phyloP scores from a whole-genome alignment of 2,113 vertebrate species.

The Poeciliopsis retropinna region DNA sequence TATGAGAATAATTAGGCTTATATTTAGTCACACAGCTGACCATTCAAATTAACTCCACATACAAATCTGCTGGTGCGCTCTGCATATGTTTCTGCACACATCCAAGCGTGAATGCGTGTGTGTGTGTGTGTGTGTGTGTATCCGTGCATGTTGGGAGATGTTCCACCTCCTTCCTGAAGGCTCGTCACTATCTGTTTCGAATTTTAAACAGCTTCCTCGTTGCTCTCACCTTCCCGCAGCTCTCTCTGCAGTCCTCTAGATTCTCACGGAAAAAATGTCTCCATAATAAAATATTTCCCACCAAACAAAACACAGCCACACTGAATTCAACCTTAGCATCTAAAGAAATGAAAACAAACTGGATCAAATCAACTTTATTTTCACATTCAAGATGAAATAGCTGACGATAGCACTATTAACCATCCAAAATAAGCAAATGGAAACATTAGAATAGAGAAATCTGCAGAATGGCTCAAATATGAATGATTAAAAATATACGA shows the following conservation, averaged over 20 bases:
- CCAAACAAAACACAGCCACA: slow-evolving; percentile 21
- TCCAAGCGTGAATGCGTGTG: slow-evolving; percentile 9
- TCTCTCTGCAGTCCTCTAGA: slow-evolving; percentile 49
- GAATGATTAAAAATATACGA: no score
- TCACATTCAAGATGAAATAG: neutral
- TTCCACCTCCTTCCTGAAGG: slow-evolving; percentile 68
- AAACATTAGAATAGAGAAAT: neutral
- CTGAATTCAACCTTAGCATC: neutral
- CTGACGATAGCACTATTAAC: neutral
- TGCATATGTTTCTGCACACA: slow-evolving; percentile 17
- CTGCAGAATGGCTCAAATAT: no score
- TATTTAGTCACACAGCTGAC: neutral
- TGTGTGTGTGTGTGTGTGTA: slow-evolving; percentile 1
- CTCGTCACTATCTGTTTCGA: slow-evolving; percentile 75
- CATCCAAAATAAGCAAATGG: neutral
- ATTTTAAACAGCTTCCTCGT: slow-evolving; percentile 74
- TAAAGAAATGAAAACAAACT: slow-evolving; percentile 6
- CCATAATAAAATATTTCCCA: slow-evolving; percentile 14
- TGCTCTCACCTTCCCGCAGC: slow-evolving; percentile 66
- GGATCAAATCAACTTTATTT: neutral
- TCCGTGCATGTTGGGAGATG: slow-evolving; percentile 24
- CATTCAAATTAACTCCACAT: neutral
- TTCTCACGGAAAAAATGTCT: slow-evolving; percentile 30
- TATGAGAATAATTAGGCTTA: neutral
- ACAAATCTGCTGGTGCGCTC: slow-evolving; percentile 12